Conservation (phyloP, 2,113 vertebrate genomes). For the Ceyx cyanopectus region DNA sequence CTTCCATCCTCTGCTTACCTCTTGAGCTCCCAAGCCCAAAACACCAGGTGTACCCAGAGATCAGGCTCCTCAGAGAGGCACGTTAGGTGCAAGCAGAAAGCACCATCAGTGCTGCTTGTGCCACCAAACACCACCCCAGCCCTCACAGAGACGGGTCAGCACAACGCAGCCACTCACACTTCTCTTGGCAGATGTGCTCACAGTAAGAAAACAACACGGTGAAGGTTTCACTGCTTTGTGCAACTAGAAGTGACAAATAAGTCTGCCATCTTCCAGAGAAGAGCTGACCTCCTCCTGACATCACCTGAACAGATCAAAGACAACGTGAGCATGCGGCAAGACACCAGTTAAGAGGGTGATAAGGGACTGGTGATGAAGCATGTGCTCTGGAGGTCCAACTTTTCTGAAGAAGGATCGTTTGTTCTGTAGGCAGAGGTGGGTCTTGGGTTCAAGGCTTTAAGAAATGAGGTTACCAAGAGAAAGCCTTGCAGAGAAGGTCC, state of each 20-base stretch:
- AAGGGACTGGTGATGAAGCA: background rate
- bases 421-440: background rate
- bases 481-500: background rate
- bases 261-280: background rate
- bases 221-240: background rate
- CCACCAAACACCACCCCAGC: background rate
- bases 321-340: rapidly evolving
- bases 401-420: background rate
- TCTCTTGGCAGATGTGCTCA: background rate
- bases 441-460: background rate
- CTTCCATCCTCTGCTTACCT: background rate
- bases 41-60: rapidly evolving
- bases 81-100: background rate
- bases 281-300: background rate
- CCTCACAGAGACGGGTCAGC: rapidly evolving
- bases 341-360: background rate
- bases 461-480: background rate
- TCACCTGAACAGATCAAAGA: background rate
- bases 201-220: rapidly evolving
- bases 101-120: rapidly evolving
- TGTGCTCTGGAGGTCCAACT: background rate
- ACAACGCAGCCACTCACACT: rapidly evolving
- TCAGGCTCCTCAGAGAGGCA: background rate
- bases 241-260: background rate
- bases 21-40: background rate